Percentiles rank a stretch among this genome's conserved stretches.
phyloP scores from a whole-genome alignment of 2,797 vertebrate species.

The Sternotherus odoratus region DNA sequence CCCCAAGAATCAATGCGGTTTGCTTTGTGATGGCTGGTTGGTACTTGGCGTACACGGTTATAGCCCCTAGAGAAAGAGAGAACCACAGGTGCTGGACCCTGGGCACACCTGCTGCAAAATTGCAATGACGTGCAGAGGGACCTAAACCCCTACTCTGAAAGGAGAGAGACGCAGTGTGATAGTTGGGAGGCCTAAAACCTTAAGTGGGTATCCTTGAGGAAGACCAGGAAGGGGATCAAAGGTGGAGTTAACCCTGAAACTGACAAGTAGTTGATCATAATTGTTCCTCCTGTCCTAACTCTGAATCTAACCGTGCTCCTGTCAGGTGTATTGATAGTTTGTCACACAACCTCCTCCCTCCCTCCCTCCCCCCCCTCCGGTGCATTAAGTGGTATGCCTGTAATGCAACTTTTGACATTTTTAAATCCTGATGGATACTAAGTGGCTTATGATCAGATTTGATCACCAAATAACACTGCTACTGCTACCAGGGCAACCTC shows the following conservation, averaged over 20 bases:
- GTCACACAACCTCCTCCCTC: too few species aligned
- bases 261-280: background rate
- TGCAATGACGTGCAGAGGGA: background rate
- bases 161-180: too few species aligned
- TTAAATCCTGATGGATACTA: background rate
- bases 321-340: background rate
- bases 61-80: background rate
- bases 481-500: background rate
- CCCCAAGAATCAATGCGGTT: background rate
- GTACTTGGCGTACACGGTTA: background rate
- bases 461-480: background rate
- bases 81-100: background rate
- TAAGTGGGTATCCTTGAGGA: background rate
- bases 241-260: background rate
- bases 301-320: background rate
- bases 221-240: background rate
- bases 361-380: background rate
- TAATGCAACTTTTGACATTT: background rate
- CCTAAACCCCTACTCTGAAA: background rate
- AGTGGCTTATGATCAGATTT: background rate
- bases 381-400: background rate
- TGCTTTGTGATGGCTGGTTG: background rate
- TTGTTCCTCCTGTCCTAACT: background rate
- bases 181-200: background rate
- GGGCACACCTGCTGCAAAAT: background rate